Evolutionary conservation across 2,113 vertebrate genomes (phyloP).

Genomic region (Romanogobio albipinnatus): DNA sequence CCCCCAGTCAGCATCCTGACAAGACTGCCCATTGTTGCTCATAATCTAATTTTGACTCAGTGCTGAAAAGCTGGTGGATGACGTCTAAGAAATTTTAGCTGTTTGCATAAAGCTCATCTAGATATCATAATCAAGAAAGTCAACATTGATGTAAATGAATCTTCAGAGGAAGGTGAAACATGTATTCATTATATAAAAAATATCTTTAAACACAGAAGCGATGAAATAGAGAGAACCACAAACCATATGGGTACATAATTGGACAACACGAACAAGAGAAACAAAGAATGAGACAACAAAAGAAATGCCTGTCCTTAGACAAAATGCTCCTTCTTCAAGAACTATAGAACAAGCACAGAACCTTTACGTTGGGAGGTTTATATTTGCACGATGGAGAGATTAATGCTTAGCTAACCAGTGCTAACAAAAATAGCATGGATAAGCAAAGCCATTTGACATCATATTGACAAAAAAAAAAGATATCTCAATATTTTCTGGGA

Average conservation of each 20-base stretch:
- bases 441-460: neutral
- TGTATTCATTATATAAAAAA: neutral
- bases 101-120: neutral
- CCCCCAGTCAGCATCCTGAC: constrained; percentile 58
- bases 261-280: neutral
- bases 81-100: constrained; percentile 27
- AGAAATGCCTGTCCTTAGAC: neutral
- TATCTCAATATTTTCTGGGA: no score
- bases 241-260: neutral
- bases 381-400: neutral
- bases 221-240: neutral
- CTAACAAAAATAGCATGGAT: neutral
- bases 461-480: no score
- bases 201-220: neutral
- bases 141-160: neutral
- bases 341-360: neutral
- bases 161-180: neutral
- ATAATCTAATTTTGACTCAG: constrained; percentile 68
- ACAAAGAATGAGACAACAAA: neutral
- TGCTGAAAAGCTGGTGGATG: constrained; percentile 55
- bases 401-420: neutral
- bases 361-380: neutral
- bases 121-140: neutral
- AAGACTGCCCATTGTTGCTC: constrained; percentile 73
- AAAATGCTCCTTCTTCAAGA: neutral